Conservation (phyloP, 2,113 vertebrate species). For the Leucoraja erinaceus region DNA sequence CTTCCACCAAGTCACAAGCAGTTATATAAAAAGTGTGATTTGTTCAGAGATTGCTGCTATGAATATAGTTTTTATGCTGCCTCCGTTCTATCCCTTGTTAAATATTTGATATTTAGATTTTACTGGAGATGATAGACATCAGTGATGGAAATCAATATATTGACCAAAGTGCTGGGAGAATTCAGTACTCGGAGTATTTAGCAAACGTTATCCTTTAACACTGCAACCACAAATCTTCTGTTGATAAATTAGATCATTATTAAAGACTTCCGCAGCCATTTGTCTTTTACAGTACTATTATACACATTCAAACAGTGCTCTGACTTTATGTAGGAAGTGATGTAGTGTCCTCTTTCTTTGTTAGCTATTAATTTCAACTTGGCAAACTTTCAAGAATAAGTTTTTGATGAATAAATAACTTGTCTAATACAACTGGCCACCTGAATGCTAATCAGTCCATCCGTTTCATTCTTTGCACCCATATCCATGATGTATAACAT, state of each 20-base stretch:
- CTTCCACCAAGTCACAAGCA: background rate
- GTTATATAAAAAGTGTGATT: background rate
- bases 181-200: slow-evolving; percentile 24
- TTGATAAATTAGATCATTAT: slow-evolving; percentile 36
- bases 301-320: slow-evolving; percentile 12
- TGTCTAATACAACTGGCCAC: background rate
- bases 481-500: background rate
- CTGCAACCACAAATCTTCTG: slow-evolving; percentile 13
- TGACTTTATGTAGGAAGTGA: slow-evolving; percentile 28
- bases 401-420: slow-evolving; percentile 29
- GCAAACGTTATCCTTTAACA: slow-evolving; percentile 32
- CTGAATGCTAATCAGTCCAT: slow-evolving; percentile 21
- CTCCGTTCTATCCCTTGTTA: background rate
- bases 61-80: background rate
- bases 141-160: background rate
- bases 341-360: slow-evolving; percentile 29
- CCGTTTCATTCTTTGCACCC: background rate
- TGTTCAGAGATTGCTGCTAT: background rate
- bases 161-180: slow-evolving; percentile 22
- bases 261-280: slow-evolving; percentile 26
- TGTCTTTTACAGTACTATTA: slow-evolving; percentile 4
- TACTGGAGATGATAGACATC: slow-evolving; percentile 15
- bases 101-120: slow-evolving; percentile 31
- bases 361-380: slow-evolving; percentile 30
- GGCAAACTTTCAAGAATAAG: slow-evolving; percentile 33